phyloP scores from a whole-genome alignment of 2,888 invertebrate species.

The Harpalus rubripes region DNA sequence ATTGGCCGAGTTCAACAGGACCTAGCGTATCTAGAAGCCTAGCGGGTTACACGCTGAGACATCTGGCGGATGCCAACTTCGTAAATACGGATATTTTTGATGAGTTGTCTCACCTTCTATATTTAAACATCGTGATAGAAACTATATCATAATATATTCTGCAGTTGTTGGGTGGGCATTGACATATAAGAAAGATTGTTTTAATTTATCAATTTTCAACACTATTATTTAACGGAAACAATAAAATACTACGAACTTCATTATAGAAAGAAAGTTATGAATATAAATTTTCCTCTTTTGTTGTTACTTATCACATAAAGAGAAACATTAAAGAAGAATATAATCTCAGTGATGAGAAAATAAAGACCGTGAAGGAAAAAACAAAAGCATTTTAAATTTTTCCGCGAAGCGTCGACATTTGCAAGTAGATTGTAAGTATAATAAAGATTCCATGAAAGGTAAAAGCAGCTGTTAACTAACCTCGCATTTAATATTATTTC shows the following conservation, averaged over 20 bases:
- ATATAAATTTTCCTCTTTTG: not conserved
- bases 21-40: no score
- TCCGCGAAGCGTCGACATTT: constrained; percentile 6
- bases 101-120: no score
- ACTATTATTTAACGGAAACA: not conserved
- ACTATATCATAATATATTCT: no score
- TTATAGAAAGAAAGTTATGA: not conserved
- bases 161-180: no score
- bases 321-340: not conserved
- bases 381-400: not conserved
- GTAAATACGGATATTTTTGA: no score
- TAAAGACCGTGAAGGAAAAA: constrained; percentile 21
- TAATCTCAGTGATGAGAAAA: constrained; percentile 38
- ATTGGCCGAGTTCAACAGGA: no score
- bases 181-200: no score
- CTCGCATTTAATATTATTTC: constrained; percentile 46
- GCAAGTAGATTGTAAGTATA: constrained; percentile 38
- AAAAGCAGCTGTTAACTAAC: constrained; percentile 24
- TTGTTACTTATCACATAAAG: not conserved
- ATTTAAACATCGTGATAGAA: no score
- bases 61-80: no score
- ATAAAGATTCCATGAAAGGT: constrained; percentile 25
- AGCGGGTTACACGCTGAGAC: no score
- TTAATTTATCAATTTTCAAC: no score
- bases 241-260: not conserved